Base-by-base conservation (phyloP, 1,140 invertebrate species). In the Conus ventricosus region DNA sequence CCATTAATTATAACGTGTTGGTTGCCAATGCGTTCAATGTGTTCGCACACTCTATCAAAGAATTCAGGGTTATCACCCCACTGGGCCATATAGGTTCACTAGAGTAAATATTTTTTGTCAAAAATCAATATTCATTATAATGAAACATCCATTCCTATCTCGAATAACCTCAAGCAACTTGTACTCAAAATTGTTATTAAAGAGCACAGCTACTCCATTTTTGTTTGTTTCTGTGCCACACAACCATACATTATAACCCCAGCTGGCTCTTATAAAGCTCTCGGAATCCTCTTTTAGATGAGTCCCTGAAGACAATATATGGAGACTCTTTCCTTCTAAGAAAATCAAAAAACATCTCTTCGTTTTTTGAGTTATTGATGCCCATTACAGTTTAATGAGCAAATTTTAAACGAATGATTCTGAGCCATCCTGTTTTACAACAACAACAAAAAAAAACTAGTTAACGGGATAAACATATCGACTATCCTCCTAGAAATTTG, bases 51-150 rank as follows among this genome's bases (percentile, higher is more conserved):
- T 53, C n/a, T 53, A 57, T 55, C 17, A 60, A 84, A 84, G 57
- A 80, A 80, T 7, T 39, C 83, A 17, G 54, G 83, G 8, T 11
- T 27, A 10, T 84, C 54, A 27, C 83, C 60, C 60, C 20, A n/a
- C 60, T 60, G 83, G 83, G n/a, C 83, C 60, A 27, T 84, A 57
- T 57, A 84, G 20, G 83, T 84, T 84, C 27, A 84, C 60, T 4
- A 84, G n/a, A 15, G 83, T 84, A 11, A 84, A 53, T 3, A 23
- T 39, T 25, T 63, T 84, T 53, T 84, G 60, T 7, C 7, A n/a
- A 84, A 55, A 23, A 1, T 60, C 54, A 60, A 63, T 57, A 63
- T 84, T 57, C 25, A 84, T 84, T 15, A 84, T n/a, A 84, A 84
- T 84, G 25, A 5, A 84, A 27, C 60, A 60, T 57, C 83, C 83